Base-by-base conservation (phyloP, 2,888 invertebrate genomes). In the Hedychridium roseum region DNA sequence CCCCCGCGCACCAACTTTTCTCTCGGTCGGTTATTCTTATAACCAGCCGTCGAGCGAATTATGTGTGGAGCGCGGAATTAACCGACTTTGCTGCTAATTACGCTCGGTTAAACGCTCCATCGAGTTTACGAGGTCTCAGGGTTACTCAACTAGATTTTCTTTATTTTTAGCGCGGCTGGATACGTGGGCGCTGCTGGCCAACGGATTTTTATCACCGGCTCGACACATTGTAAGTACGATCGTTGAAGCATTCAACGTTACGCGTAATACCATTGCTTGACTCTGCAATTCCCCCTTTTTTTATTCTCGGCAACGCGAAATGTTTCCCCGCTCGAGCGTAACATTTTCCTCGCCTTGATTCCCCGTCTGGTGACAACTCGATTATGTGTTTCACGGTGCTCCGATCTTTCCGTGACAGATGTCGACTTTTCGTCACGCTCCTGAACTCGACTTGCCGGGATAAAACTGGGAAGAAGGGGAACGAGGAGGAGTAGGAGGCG, bases 181-280 rank as follows among this genome's bases (percentile, higher is more conserved):
- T 60, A 64, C 62, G 52, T 52, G 59, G 64, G 69, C 41, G 42
- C 52, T 36, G 60, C 55, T 34, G 62, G 57, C 51, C 66, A 66
- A 45, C 70, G 70, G 50, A 66, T 68, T 66, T 57, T 69, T 57
- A 72, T 71, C 52, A 70, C 72, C 52, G 64, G 66, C 58, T 66
- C 70, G 72, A 71, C 71, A 57, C 68, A 59, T 61, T 72, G 73
- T 73, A 54, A 73, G 73, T 73, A 61, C 12, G 23, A 17, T 39
- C 17, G 17, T 26, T 6, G 2, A 2, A 17, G 15, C 27, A 43
- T 27, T n/a, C 14, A 21, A 37, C 16, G 28, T 18, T 21, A 12
- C 15, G 20, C 9, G 27, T 37, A 37, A 18, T 21, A 37, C 26
- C 31, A 36, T 30, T 32, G 39, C 6, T 31, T 16, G 18, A 15